A percentile compares a stretch with the other conserved stretches of the same genome.
phyloP scores from a whole-genome alignment of 2,797 vertebrate genomes.

The Pipistrellus pipistrellus region DNA sequence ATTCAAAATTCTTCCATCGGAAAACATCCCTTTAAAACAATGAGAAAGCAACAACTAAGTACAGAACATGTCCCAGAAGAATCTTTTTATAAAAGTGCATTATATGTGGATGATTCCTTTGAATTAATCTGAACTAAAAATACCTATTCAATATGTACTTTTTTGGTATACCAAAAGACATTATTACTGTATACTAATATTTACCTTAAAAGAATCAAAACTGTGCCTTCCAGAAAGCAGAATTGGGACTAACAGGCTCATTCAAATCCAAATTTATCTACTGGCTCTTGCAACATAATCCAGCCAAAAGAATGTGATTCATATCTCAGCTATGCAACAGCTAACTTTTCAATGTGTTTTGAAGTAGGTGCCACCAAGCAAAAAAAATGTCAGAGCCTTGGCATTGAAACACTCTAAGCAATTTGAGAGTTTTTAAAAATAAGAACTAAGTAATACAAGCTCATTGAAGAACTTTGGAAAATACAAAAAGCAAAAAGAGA shows the following conservation, averaged over 20 bases:
- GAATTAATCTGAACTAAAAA: slow-evolving; percentile 15
- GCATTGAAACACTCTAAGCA: slow-evolving; percentile 49
- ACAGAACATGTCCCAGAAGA: neutral
- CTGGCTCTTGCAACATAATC: slow-evolving; percentile 67
- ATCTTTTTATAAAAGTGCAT: neutral
- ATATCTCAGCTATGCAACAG: slow-evolving; percentile 48
- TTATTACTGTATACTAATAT: neutral
- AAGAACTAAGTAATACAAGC: neutral
- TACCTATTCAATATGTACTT: neutral
- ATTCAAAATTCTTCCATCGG: neutral
- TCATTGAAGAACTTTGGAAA: slow-evolving; percentile 17
- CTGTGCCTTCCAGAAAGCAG: slow-evolving; percentile 53
- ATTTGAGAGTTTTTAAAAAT: slow-evolving; percentile 56
- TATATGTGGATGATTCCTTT: neutral
- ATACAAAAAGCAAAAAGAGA: neutral
- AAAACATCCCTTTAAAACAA: slow-evolving; percentile 34
- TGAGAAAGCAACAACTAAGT: neutral
- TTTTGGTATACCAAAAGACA: neutral
- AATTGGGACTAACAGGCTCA: neutral
- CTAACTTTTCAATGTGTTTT: slow-evolving; percentile 68
- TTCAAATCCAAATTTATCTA: slow-evolving; percentile 69
- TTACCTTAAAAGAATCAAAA: slow-evolving; percentile 41
- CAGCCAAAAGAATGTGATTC: slow-evolving; percentile 69
- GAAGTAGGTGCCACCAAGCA: slow-evolving; percentile 45
- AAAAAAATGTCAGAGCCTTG: neutral